Conservation (phyloP, 2,888 invertebrate genomes). For the Pandemis heparana region DNA sequence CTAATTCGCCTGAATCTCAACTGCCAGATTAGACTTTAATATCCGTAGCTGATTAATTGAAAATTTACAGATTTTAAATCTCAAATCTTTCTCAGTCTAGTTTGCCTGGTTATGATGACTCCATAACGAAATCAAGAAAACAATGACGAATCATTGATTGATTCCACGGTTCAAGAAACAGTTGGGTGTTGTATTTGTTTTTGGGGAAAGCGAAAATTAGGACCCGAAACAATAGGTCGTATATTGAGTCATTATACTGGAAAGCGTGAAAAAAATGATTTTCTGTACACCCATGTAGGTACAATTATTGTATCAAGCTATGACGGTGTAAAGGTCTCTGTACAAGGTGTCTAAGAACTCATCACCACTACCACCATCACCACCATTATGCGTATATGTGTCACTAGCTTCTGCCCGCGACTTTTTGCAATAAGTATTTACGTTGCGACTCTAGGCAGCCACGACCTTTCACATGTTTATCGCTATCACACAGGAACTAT, state of each 20-base stretch:
- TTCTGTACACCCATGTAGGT: background rate
- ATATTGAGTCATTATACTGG: slow-evolving; percentile 21
- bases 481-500: no score
- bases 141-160: slow-evolving; percentile 32
- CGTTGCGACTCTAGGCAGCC: no score
- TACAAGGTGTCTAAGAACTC: no score
- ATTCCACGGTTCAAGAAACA: slow-evolving; percentile 31
- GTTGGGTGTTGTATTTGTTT: slow-evolving; percentile 39
- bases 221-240: slow-evolving; percentile 18
- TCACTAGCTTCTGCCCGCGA: no score
- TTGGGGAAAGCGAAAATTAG: slow-evolving; percentile 35
- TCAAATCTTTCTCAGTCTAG: background rate
- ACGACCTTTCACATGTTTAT: no score
- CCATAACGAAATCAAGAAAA: slow-evolving; percentile 15
- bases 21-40: background rate
- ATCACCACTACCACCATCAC: no score
- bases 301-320: background rate
- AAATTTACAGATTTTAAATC: background rate
- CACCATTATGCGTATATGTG: no score
- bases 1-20: no score
- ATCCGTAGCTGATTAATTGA: background rate
- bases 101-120: background rate
- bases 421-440: no score
- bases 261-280: slow-evolving; percentile 21
- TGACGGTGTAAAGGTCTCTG: background rate